Base-by-base conservation (phyloP, 2,797 vertebrate species). In the Rhinella marina region DNA sequence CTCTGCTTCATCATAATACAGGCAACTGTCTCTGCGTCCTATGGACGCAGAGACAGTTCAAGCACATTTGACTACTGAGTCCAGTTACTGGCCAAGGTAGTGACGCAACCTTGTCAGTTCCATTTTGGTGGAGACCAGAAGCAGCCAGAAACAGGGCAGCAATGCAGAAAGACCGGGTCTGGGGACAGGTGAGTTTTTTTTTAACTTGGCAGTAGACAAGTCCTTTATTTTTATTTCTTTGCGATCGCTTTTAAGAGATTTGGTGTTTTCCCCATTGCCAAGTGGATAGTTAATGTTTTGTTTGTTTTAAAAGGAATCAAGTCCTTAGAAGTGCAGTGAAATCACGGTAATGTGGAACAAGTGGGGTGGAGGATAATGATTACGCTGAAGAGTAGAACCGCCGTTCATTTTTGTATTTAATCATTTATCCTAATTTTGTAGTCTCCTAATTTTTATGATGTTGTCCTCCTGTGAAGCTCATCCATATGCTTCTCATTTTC, bases 301-400 rank as follows among this genome's bases (percentile, higher is more conserved):
- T 82, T 82, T 87, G 56, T 87, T 78, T 68, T 17, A 54, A 83
- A 78, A 76, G 8, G 27, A 76, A 76, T 81, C 32, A 21, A 29
- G 25, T 82, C 68, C 29, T 66, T 87, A 73, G 1, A 78, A 78
- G 27, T 59, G 14, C 64, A 70, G 61, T 27, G 41, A 80, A 75
- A 77, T 62, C 54, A 64, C 50, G 9, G 17, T 77, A 76, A 68
- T 88, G 14, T 59, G 59, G 19, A 13, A 12, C 56, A 68, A 41
- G 13, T 48, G 50, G 21, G n/a, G 10, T 21, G 17, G 56, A 84
- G 61, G 4, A n/a, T 32, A 32, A 54, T 79, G 25, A 57, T 62
- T 86, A 32, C 56, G 56, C 52, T 41, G 48, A 61, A 78, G 59
- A 56, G 19, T n/a, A 66, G 25, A 64, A 66, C 50, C 54, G 50